These are phyloP conservation scores for Hoplias malabaricus DNA, from an alignment of 2,113 vertebrate genomes.

Conservation along the genomic window DNA sequence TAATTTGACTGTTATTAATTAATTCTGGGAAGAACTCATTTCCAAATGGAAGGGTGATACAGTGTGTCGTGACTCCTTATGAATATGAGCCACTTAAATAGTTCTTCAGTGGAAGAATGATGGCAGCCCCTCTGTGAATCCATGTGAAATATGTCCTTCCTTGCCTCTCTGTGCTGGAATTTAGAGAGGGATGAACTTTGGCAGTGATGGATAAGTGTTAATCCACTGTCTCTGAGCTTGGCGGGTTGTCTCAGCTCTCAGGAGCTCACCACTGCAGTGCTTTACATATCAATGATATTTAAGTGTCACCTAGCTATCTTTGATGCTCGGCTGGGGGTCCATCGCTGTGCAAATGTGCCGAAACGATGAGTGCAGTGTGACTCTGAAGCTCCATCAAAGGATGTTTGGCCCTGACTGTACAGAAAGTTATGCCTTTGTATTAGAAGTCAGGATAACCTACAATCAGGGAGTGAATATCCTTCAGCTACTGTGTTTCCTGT, in stretches of 20 bases:
- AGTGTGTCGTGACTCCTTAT: conserved; percentile 47
- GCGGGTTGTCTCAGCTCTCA: conserved; percentile 49
- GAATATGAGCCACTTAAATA: conserved; percentile 50
- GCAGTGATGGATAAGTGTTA: conserved; percentile 57
- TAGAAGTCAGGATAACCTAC: not conserved
- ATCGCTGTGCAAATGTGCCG: not conserved
- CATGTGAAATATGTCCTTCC: conserved; percentile 32
- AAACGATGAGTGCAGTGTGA: not conserved
- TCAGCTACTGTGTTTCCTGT: no score
- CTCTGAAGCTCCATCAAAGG: not conserved
- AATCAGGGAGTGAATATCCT: no score
- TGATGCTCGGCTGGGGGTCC: not conserved
- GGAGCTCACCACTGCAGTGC: conserved; percentile 18
- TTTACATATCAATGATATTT: conserved; percentile 51
- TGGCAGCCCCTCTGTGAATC: conserved; percentile 1
- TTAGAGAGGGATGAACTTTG: conserved; percentile 54
- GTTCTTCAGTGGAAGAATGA: conserved; percentile 45
- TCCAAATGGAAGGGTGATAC: conserved; percentile 58
- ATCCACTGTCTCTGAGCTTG: conserved; percentile 40
- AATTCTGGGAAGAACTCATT: conserved; percentile 55
- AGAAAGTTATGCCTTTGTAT: not conserved
- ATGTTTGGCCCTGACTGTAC: not conserved
- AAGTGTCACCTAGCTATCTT: conserved; percentile 10
- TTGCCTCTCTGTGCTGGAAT: conserved; percentile 5
- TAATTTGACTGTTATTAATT: conserved; percentile 64